A percentile compares a stretch with the other conserved stretches of the same genome.
Conservation (phyloP, 2,113 vertebrate species). For the Apteryx owenii region DNA sequence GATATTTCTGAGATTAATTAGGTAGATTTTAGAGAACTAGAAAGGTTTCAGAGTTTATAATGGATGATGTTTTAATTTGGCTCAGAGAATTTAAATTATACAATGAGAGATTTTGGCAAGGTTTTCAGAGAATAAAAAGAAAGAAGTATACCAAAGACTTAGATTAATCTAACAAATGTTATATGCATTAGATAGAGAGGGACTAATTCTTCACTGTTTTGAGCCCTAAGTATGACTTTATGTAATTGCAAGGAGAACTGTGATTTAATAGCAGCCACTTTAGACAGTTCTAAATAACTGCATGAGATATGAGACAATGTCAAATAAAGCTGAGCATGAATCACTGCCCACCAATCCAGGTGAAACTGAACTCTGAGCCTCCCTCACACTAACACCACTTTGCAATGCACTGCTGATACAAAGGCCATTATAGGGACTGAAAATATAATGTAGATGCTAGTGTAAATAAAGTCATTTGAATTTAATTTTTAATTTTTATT, state of each 20-base stretch:
- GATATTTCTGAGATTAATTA: conserved; percentile 44
- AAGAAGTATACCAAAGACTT: not conserved
- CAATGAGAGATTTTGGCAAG: conserved; percentile 14
- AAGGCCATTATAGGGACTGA: not conserved
- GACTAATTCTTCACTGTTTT: not conserved
- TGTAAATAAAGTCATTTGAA: not conserved
- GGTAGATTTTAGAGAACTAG: not conserved
- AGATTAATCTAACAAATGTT: conserved; percentile 6
- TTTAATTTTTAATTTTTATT: not conserved
- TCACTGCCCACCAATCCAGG: not conserved
- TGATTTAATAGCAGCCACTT: not conserved
- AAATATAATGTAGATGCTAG: not conserved
- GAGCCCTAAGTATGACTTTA: not conserved
- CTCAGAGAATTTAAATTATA: conserved; percentile 27
- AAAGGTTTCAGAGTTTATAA: conserved; percentile 20
- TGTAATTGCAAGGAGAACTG: not conserved
- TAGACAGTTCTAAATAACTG: not conserved
- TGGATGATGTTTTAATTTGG: conserved; percentile 32
- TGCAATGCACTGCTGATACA: not conserved
- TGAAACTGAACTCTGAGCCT: not conserved
- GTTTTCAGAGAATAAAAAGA: conserved; percentile 5
- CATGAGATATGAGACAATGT: not conserved
- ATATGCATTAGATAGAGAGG: not conserved
- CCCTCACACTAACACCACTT: not conserved
- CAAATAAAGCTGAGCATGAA: not conserved